Base-by-base conservation (phyloP, 2,797 vertebrate genomes). In the Tauraco hartlaubi region DNA sequence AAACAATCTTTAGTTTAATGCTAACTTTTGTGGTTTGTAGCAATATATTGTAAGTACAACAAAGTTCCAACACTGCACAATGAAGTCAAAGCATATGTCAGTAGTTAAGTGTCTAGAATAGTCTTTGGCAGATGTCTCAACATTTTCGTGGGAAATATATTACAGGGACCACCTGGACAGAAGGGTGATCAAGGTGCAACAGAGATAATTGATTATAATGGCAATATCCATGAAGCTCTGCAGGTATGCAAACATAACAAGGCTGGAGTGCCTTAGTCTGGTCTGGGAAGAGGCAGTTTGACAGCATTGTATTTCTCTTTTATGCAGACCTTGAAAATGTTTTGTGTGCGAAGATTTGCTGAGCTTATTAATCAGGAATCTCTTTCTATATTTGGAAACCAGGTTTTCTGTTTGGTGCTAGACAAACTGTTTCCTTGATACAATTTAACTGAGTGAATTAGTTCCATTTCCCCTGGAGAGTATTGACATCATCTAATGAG, bases 131-230 rank as follows among this genome's bases (percentile, higher is more conserved):
- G 3, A 33, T 88, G 26, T 79, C 77, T 94, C 52, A 74, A 66
- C 51, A 33, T n/a, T 74, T 55, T 73, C 39, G 28, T 59, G 85
- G 55, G 37, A 88, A 74, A 95, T 97, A 2, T 95, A 15, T 96
- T 98, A 64, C 97, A 99, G 99, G 99, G 99, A 21, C 99, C 98
- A 68, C 98, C 99, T 21, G 99, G 99, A 82, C 99, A 99, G 97
- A 99, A 99, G 96, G 99, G 99, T 72, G 99, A 99, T 69, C 99
- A 98, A 97, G 99, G 99, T 87, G 98, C 99, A 90, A 99, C 99
- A 2, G 99, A 99, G 97, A 99, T 99, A 96, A 99, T 99, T 89
- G 99, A 99, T 97, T 99, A 99, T 98, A 99, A 99, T 43, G 99
- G 99, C 96, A 99, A 99, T 97, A 99, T 99, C 91, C 99, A 99